Evolutionary conservation across 1,140 invertebrate species (phyloP), one percentile per base, ranked within the genome.

Genomic region (Brachionus calyciflorus): DNA sequence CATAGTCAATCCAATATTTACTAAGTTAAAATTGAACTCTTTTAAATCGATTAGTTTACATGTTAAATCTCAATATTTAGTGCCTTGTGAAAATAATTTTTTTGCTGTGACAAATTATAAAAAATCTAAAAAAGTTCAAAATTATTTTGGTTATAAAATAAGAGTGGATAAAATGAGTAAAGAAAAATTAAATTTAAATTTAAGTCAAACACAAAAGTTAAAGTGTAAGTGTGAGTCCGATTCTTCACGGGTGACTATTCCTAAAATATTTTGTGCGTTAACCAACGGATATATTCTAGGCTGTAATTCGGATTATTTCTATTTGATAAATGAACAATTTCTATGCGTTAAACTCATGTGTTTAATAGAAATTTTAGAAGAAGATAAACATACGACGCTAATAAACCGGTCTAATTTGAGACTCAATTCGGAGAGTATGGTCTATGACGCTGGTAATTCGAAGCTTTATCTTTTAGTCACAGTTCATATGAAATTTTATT

Each of bases 281-380:
- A 37, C 21, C 9, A 24, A 3, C 1, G 21, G 44, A 3, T 65
- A 44, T 14, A 44, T 65, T 3, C 33, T 65, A 6, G 60, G 60
- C 4, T 65, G 60, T 19, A 65, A 65, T 65, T 65, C 60, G 40
- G 60, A 65, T 21, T 65, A 17, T 46, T 41, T 65, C 19, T 65
- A 65, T 65, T 24, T 65, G 12, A 65, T 65, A 12, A 65, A 65
- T 44, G 60, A 65, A 21, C 60, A 65, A 41, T 65, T 65, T 10
- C 26, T 19, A 41, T 65, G 40, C 24, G 21, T 65, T 44, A 46
- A 44, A 26, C 19, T 44, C 9, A 65, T 44, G 40, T 65, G 60
- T 44, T 44, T 65, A 26, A 44, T 65, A 21, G 60, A 65, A 65
- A 37, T 65, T 14, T 65, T 65, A 41, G 60, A 65, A 44, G 44